A percentile compares a stretch with the other conserved stretches of the same genome.
These are phyloP conservation scores for Gallinago solitaria DNA, from an alignment of 2,797 vertebrate genomes.

Conservation along the genomic window DNA sequence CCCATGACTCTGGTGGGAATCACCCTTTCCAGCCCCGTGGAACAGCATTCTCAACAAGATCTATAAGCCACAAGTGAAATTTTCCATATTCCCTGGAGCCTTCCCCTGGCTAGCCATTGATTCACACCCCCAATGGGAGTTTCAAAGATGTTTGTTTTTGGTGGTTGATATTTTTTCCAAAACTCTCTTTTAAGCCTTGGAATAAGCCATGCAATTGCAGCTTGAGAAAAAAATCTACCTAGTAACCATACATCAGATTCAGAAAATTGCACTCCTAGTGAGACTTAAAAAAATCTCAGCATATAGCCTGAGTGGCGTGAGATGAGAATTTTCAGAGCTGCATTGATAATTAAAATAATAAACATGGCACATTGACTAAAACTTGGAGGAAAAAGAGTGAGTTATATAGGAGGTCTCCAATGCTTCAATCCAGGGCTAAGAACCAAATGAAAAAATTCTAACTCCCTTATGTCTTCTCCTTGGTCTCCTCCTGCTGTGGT, in stretches of 20 bases:
- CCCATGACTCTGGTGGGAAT: constrained; percentile 16
- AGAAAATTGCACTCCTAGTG: background rate
- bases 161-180: background rate
- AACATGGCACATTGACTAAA: background rate
- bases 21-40: background rate
- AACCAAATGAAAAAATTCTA: background rate
- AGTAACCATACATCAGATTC: background rate
- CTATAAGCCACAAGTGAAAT: background rate
- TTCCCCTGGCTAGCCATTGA: background rate
- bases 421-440: background rate
- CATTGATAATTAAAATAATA: background rate
- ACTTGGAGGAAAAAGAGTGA: background rate
- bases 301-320: background rate
- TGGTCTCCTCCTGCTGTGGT: background rate
- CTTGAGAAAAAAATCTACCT: background rate
- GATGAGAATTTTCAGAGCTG: background rate
- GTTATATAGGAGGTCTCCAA: background rate
- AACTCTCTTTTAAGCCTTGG: background rate
- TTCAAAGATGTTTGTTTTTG: background rate
- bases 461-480: background rate
- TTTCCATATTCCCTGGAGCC: background rate
- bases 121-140: background rate
- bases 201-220: background rate
- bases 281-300: background rate
- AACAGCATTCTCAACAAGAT: constrained; percentile 7